Evolutionary conservation across 37 sponge, comb jelly and placozoan genomes (phyloP).

Genomic region (Aphrocallistes beatrix): DNA sequence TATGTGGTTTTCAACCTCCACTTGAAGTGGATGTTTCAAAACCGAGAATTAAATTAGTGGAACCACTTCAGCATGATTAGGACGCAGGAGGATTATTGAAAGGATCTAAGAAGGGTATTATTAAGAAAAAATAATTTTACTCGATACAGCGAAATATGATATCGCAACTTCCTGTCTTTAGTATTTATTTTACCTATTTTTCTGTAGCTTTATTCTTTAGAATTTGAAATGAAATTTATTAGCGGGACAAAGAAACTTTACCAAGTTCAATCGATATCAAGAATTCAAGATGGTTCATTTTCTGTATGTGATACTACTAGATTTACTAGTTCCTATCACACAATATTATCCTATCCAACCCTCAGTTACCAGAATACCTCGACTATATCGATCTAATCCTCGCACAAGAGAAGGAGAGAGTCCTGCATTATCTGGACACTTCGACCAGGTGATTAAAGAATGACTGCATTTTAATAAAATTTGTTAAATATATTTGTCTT

Average conservation of each 20-base stretch:
- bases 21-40: no score
- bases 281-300: background rate
- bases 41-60: no score
- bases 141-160: background rate
- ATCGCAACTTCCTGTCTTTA: background rate
- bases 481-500: background rate
- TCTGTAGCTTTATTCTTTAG: background rate
- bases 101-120: background rate
- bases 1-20: no score
- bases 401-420: conserved; percentile 62
- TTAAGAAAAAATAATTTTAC: background rate
- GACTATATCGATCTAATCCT: conserved; percentile 59
- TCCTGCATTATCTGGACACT: conserved; percentile 74
- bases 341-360: background rate
- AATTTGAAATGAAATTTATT: background rate
- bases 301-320: background rate
- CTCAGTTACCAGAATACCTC: conserved; percentile 77
- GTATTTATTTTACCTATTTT: background rate
- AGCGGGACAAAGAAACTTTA: background rate
- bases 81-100: no score
- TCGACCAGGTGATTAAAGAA: conserved; percentile 44
- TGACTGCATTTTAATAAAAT: background rate
- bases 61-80: no score
- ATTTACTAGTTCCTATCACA: background rate
- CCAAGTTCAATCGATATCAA: background rate